These are phyloP conservation scores for Philotrypesis tridentata DNA, from an alignment of 1,140 invertebrate species.

Conservation along the genomic window DNA sequence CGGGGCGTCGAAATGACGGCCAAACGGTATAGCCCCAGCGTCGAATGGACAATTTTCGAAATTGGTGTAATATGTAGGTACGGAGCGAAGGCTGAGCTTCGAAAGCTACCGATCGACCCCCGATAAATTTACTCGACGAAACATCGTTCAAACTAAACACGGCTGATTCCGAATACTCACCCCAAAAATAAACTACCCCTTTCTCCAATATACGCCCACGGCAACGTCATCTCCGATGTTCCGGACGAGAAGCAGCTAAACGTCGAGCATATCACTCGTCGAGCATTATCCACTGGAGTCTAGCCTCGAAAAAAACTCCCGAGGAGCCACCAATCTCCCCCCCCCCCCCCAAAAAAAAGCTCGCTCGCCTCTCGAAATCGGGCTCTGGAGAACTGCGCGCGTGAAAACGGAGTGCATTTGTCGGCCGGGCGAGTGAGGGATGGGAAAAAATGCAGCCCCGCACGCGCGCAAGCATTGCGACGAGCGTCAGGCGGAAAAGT, in stretches of 20 bases:
- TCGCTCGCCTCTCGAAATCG: slow-evolving; percentile 5
- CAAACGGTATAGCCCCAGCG: too few relatives aligned
- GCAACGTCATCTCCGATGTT: too few relatives aligned
- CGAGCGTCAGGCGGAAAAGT: background rate
- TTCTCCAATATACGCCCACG: too few relatives aligned
- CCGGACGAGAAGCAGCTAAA: too few relatives aligned
- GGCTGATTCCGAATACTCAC: too few relatives aligned
- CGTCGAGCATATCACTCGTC: background rate
- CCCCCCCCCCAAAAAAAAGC: too few relatives aligned
- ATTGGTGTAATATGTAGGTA: too few relatives aligned
- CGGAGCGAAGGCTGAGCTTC: background rate
- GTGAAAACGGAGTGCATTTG: slow-evolving; percentile 22
- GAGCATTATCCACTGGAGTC: background rate
- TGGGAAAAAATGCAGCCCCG: background rate
- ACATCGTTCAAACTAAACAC: too few relatives aligned
- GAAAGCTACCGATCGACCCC: background rate
- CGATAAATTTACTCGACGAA: background rate
- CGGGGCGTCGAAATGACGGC: too few relatives aligned
- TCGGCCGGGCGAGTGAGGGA: background rate
- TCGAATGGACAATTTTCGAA: too few relatives aligned
- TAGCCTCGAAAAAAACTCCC: background rate
- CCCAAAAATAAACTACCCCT: too few relatives aligned
- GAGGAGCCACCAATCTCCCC: background rate
- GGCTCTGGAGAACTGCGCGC: background rate
- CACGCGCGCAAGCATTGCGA: background rate